Conservation (phyloP, 2,888 invertebrate genomes). For the Protophormia terraenovae region DNA sequence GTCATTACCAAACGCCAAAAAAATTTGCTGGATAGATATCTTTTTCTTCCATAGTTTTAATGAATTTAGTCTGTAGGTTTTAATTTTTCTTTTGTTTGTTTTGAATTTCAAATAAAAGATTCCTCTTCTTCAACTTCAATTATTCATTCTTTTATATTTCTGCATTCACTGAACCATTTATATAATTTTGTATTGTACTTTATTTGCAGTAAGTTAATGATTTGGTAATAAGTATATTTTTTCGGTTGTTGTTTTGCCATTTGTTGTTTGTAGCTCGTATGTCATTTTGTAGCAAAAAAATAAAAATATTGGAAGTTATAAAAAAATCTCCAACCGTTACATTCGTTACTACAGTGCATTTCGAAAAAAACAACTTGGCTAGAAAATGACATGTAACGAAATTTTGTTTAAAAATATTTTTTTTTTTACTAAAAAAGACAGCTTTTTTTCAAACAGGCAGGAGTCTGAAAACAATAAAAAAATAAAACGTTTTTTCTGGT, state of each 20-base stretch:
- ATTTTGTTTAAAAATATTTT: not conserved
- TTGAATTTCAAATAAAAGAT: too few species aligned
- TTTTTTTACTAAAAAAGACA: conserved; percentile 20
- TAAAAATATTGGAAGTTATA: not conserved
- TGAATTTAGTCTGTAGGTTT: too few species aligned
- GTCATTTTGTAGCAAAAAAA: conserved; percentile 30
- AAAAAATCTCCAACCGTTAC: not conserved
- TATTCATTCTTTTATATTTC: not conserved
- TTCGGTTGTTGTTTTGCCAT: not conserved
- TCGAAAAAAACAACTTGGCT: conserved; percentile 11
- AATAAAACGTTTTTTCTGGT: conserved; percentile 11
- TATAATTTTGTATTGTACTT: conserved; percentile 3
- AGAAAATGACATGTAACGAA: conserved; percentile 44
- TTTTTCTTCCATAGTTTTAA: too few species aligned
- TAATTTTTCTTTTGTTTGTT: too few species aligned
- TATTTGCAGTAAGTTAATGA: conserved; percentile 39
- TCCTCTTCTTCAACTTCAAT: too few species aligned
- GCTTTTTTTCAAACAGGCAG: conserved; percentile 14
- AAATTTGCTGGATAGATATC: too few species aligned
- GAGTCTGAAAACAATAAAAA: not conserved
- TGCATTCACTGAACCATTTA: not conserved
- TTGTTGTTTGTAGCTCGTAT: conserved; percentile 32
- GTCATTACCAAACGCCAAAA: too few species aligned
- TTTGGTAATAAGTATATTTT: conserved; percentile 41
- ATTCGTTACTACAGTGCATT: not conserved